These are phyloP conservation scores for Neocloeon triangulifer DNA, from an alignment of 1,140 invertebrate genomes.

Conservation along the genomic window DNA sequence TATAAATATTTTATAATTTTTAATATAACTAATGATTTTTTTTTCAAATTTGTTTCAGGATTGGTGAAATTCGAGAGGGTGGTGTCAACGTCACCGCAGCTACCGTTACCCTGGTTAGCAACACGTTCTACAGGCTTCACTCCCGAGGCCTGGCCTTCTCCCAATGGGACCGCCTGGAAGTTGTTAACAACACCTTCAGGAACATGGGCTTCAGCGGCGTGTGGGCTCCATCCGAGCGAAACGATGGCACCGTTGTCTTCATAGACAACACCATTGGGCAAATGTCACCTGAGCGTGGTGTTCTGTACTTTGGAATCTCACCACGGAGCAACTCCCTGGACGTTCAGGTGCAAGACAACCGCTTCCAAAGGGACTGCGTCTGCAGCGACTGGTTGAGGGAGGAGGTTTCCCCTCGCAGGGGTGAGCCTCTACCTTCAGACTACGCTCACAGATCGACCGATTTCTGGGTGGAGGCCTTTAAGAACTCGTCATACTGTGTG, in stretches of 20 bases:
- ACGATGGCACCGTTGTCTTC: constrained; percentile 12
- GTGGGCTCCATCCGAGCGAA: no score
- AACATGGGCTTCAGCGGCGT: no score
- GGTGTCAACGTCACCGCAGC: constrained; percentile 36
- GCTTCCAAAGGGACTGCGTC: not conserved
- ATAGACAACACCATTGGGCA: constrained; percentile 10
- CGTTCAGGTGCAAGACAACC: constrained; percentile 3
- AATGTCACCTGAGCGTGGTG: no score
- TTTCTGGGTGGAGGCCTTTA: no score
- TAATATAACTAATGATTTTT: constrained; percentile 5
- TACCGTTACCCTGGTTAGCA: constrained; percentile 29
- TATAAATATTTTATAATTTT: no score
- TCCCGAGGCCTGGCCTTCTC: constrained; percentile 28
- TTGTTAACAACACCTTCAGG: constrained; percentile 37
- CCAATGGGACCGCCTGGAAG: constrained; percentile 32
- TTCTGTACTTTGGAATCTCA: no score
- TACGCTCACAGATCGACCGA: no score
- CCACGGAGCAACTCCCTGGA: no score
- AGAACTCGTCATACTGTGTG: no score
- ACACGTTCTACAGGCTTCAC: constrained; percentile 29
- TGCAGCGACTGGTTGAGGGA: no score
- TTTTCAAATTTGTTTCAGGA: constrained; percentile 22
- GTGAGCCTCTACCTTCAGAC: no score
- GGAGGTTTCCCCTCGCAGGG: no score
- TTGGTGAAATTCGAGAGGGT: constrained; percentile 29